Percentiles rank a stretch among this genome's conserved stretches.
These are phyloP conservation scores for Meiosimyza decipiens DNA, from an alignment of 2,888 invertebrate species.

Conservation along the genomic window DNA sequence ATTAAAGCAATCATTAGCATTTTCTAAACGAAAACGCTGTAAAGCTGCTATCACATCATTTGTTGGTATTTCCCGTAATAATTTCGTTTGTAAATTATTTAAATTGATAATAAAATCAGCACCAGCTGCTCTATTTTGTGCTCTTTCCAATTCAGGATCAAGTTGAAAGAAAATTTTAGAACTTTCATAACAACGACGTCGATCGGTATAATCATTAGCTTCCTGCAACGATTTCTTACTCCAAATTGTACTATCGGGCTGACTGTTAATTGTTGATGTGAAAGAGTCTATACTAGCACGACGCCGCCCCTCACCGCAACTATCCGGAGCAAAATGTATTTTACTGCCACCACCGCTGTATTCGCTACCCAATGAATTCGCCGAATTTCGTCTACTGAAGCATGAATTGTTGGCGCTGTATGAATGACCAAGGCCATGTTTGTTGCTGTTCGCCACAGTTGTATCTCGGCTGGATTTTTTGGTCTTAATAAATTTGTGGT, in stretches of 20 bases:
- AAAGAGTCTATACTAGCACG: neutral
- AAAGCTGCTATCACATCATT: neutral
- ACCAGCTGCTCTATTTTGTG: no score
- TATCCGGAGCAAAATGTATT: neutral
- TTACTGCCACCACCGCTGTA: no score
- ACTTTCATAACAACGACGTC: conserved; percentile 26
- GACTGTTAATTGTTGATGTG: neutral
- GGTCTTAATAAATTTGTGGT: conserved; percentile 14
- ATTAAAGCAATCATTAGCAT: conserved; percentile 27
- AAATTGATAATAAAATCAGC: no score
- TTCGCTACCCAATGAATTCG: neutral
- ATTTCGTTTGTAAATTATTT: no score
- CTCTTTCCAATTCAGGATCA: neutral
- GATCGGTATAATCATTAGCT: conserved; percentile 11
- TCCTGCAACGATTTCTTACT: conserved; percentile 10
- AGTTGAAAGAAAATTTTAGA: conserved; percentile 1
- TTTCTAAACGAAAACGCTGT: conserved; percentile 24
- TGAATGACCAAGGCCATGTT: conserved; percentile 16
- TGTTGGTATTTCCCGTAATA: neutral
- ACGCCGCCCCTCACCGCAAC: neutral
- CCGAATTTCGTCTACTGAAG: conserved; percentile 13
- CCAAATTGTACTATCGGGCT: neutral
- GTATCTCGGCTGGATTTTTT: neutral
- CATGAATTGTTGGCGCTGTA: neutral
- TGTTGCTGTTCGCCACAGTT: neutral